A percentile compares a stretch with the other conserved stretches of the same genome.
Evolutionary conservation across 2,888 invertebrate genomes (phyloP).

Genomic region (Pharmacophagus antenor): DNA sequence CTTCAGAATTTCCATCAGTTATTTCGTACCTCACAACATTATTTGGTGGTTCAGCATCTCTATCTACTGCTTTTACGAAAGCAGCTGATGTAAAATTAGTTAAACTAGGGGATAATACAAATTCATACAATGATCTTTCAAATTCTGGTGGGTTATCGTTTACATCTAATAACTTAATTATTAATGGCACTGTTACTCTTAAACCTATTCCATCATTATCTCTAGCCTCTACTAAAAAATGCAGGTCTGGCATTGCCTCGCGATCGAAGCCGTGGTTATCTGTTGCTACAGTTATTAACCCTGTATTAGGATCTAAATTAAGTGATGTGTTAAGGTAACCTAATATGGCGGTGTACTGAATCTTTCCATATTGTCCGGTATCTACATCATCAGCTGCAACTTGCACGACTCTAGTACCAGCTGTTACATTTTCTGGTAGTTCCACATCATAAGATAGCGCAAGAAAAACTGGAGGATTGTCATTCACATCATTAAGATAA

Average conservation of each 20-base stretch:
- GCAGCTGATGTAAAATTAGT: constrained; percentile 88
- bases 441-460: constrained; percentile 87
- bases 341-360: constrained; percentile 88
- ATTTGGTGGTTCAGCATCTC: constrained; percentile 91
- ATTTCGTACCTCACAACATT: constrained; percentile 92
- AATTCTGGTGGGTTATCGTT: constrained; percentile 95
- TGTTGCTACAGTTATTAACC: constrained; percentile 89
- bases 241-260: constrained; percentile 88
- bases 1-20: constrained; percentile 87
- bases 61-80: constrained; percentile 91
- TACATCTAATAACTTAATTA: constrained; percentile 87
- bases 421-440: constrained; percentile 90
- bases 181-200: constrained; percentile 86
- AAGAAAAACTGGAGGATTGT: constrained; percentile 91
- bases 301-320: constrained; percentile 87
- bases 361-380: constrained; percentile 87
- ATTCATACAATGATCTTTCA: constrained; percentile 88
- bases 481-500: constrained; percentile 91
- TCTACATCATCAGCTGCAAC: constrained; percentile 92
- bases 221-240: constrained; percentile 91
- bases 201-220: constrained; percentile 92
- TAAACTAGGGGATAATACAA: constrained; percentile 87
- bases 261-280: constrained; percentile 90
- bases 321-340: constrained; percentile 90
- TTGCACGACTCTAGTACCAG: constrained; percentile 86